phyloP scores from a whole-genome alignment of 2,888 invertebrate genomes.

The Melanophora roralis region DNA sequence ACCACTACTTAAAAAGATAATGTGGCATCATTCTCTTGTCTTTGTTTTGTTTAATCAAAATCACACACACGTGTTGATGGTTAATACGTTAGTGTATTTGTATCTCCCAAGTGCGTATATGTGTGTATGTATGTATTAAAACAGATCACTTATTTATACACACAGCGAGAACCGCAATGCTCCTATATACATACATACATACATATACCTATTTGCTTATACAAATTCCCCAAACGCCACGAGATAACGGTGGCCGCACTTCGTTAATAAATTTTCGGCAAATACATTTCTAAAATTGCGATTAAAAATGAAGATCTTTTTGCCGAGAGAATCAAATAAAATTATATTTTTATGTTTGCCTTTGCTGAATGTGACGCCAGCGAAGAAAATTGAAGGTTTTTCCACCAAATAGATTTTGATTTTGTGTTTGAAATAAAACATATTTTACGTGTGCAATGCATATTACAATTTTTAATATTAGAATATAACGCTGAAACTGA shows the following conservation, averaged over 20 bases:
- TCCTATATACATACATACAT: neutral
- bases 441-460: too few species aligned
- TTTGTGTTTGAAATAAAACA: too few species aligned
- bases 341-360: neutral
- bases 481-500: neutral
- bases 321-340: too few species aligned
- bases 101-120: too few species aligned
- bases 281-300: too few species aligned
- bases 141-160: slow-evolving; percentile 8
- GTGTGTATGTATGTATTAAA: slow-evolving; percentile 5
- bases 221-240: neutral
- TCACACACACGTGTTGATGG: neutral
- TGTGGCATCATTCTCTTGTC: neutral
- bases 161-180: neutral
- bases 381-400: slow-evolving; percentile 54
- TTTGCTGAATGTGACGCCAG: neutral
- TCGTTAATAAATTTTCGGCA: neutral
- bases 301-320: too few species aligned
- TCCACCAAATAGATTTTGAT: neutral
- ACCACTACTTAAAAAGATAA: neutral
- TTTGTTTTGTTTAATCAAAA: slow-evolving; percentile 1
- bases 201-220: too few species aligned
- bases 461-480: too few species aligned
- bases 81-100: neutral
- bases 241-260: slow-evolving; percentile 10